These are phyloP conservation scores for Mionectes olivaceus DNA, from an alignment of 2,797 vertebrate genomes.

Conservation along the genomic window DNA sequence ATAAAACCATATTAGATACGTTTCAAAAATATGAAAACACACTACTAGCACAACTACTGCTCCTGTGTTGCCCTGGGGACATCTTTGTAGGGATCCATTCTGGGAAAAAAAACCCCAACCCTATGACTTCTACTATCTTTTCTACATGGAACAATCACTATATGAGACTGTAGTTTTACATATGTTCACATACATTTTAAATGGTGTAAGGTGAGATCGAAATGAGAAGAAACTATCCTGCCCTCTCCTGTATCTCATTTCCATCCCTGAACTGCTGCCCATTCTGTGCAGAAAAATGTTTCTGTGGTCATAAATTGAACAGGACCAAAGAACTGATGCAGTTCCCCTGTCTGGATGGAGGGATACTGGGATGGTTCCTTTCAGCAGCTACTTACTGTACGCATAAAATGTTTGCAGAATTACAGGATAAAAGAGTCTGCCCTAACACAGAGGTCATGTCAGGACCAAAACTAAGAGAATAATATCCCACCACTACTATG, in stretches of 20 bases:
- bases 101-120: accelerated
- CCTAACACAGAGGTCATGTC: accelerated
- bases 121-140: neutral
- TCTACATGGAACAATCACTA: neutral
- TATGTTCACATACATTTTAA: neutral
- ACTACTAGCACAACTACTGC: neutral
- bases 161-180: neutral
- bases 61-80: neutral
- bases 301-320: neutral
- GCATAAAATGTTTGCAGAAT: neutral
- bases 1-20: neutral
- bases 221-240: neutral
- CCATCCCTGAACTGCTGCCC: neutral
- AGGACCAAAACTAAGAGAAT: neutral
- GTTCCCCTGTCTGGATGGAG: neutral
- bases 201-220: neutral
- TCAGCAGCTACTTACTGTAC: neutral
- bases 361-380: neutral
- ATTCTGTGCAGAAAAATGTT: neutral
- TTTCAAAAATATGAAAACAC: neutral
- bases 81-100: neutral
- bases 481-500: neutral
- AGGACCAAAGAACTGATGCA: neutral
- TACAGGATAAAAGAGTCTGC: neutral
- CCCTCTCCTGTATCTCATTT: neutral